Percentiles rank a stretch among this genome's conserved stretches.
These are phyloP conservation scores for Electrona antarctica DNA, from an alignment of 2,113 vertebrate genomes.

Conservation along the genomic window DNA sequence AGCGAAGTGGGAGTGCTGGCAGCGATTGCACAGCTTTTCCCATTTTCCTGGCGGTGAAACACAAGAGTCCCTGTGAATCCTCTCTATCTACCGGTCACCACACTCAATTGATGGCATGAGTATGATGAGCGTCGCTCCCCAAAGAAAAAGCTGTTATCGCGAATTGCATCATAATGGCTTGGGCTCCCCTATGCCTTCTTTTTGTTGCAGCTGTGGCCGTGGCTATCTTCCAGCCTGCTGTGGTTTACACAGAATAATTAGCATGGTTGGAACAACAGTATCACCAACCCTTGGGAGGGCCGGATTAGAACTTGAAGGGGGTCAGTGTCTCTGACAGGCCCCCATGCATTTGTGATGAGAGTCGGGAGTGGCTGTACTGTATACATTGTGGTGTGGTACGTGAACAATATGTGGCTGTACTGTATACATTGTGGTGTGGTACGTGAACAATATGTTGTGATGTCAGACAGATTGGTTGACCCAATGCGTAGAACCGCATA, in stretches of 20 bases:
- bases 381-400: too few relatives aligned
- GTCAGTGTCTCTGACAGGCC: conserved; percentile 59
- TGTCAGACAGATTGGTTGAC: too few relatives aligned
- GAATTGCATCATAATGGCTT: conserved; percentile 27
- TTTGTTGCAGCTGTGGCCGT: conserved; percentile 28
- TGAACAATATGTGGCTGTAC: too few relatives aligned
- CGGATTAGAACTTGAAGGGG: conserved; percentile 71
- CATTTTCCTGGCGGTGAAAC: conserved; percentile 77
- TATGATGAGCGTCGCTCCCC: neutral
- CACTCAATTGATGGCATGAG: conserved; percentile 2
- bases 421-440: too few relatives aligned
- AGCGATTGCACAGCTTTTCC: conserved; percentile 71
- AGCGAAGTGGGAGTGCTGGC: conserved; percentile 65
- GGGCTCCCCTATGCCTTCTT: conserved; percentile 18
- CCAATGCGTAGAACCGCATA: too few relatives aligned
- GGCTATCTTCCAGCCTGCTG: conserved; percentile 63
- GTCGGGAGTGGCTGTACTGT: conserved; percentile 39
- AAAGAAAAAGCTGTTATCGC: conserved; percentile 20
- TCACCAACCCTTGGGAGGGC: conserved; percentile 17
- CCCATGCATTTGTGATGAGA: conserved; percentile 63
- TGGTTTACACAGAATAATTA: conserved; percentile 71
- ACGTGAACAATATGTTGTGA: too few relatives aligned
- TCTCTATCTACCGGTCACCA: conserved; percentile 58
- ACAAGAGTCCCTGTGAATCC: conserved; percentile 75
- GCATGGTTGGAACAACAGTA: conserved; percentile 66